phyloP scores from a whole-genome alignment of 1,140 invertebrate genomes.

The Pseudachorutes palmiensis region DNA sequence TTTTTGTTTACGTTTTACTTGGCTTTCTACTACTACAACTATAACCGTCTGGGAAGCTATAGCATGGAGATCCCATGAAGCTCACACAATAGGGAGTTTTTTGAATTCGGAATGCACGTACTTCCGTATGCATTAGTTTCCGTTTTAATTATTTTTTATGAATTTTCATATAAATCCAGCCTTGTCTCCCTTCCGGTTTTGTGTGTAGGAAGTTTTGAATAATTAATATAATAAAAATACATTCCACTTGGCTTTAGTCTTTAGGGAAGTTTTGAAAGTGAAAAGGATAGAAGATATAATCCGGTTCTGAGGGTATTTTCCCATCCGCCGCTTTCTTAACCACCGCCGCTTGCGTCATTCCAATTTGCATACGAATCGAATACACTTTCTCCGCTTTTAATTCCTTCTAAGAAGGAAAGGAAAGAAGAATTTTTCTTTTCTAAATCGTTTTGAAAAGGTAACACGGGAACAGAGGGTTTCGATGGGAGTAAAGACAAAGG shows the following conservation, averaged over 20 bases:
- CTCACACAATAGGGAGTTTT: no score
- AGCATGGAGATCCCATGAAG: no score
- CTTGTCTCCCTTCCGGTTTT: background rate
- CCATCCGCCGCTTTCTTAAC: no score
- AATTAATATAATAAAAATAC: background rate
- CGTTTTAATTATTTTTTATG: background rate
- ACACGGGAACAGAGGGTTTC: no score
- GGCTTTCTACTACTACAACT: no score
- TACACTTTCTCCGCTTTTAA: background rate
- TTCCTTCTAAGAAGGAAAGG: background rate
- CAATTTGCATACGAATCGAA: background rate
- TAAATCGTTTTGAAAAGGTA: background rate
- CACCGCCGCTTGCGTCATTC: background rate
- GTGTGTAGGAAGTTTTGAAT: background rate
- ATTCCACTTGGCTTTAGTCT: background rate
- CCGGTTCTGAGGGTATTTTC: no score
- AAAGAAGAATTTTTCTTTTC: background rate
- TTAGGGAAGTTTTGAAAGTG: background rate
- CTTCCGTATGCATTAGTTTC: no score
- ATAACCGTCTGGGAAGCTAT: no score
- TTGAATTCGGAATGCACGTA: no score
- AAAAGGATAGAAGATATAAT: no score
- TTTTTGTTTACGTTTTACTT: no score
- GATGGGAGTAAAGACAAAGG: no score
- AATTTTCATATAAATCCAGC: background rate